These are phyloP conservation scores for Cephus rjabovi DNA, from an alignment of 2,888 invertebrate genomes.

Conservation along the genomic window DNA sequence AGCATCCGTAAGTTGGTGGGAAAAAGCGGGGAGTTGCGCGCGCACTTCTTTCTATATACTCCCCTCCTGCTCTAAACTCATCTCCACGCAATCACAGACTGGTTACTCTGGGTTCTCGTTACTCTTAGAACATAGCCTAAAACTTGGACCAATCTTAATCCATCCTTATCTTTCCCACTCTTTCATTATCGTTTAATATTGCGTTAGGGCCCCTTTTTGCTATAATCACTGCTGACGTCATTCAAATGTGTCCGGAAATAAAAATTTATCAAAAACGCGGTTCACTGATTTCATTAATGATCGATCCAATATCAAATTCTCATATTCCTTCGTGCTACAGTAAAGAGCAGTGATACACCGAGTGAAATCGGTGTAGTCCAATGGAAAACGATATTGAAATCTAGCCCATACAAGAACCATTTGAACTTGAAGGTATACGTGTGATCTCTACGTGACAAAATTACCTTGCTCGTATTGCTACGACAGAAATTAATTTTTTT, in stretches of 20 bases:
- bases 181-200: not conserved
- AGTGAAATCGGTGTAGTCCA: no score
- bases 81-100: not conserved
- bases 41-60: slow-evolving; percentile 38
- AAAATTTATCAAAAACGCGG: not conserved
- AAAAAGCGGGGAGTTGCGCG: slow-evolving; percentile 57
- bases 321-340: no score
- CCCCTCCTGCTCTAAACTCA: slow-evolving; percentile 13
- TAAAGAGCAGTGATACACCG: no score
- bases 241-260: not conserved
- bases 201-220: not conserved
- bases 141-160: slow-evolving; percentile 6
- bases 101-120: not conserved
- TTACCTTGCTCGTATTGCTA: not conserved
- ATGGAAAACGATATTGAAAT: not conserved
- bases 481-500: not conserved
- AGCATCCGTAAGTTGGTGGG: slow-evolving; percentile 46
- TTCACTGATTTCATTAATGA: not conserved
- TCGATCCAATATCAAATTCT: not conserved
- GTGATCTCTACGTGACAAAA: not conserved
- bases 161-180: not conserved
- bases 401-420: not conserved
- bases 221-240: not conserved
- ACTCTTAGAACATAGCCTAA: slow-evolving; percentile 1
- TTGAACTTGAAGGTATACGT: not conserved